Base-by-base conservation (phyloP, 2,888 invertebrate species). In the Villa cingulata region DNA sequence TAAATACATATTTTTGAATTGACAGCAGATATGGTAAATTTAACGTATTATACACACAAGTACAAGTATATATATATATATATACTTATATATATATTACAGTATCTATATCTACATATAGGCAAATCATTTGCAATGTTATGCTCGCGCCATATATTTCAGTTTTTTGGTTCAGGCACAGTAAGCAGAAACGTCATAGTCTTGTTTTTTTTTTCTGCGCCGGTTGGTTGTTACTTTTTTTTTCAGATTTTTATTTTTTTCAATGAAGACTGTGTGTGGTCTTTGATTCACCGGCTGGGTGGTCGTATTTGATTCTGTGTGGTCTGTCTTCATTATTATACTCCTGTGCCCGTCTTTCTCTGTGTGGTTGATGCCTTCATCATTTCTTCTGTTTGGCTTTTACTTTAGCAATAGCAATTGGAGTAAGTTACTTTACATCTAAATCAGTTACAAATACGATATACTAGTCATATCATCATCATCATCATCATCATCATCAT, bases 241-340 rank as follows among this genome's bases (percentile, higher is more conserved):
- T 32, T 32, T 47, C 38, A 43, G 38, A 29, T 51, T 44, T 46
- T 50, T 52, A 48, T 49, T 48, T 49, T 39, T 52, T 54, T 53
- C 52, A 48, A 52, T 50, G 34, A 50, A 55, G 45, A 46, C 53
- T 50, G 55, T 56, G 56, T 56, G 56, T 56, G 56, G 56, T 56
- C 56, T 54, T 52, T 45, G 50, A 55, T 55, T 55, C 51, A 51
- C 54, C 51, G 53, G 51, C 52, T 56, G 56, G 55, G 56, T 56
- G 56, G 56, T 55, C 56, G 56, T 50, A 52, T 53, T 55, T 48
- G 51, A 56, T 54, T 56, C 55, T 56, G 56, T 56, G 56, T 56
- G 56, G 56, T 56, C 56, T 51, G 54, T 55, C 55, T 56, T 54
- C 55, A 55, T 56, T n/a, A n/a, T n/a, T 56, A 56, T 55, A 54